Base-by-base conservation (phyloP, 37 sponge, comb jelly and placozoan genomes). In the Axinella damicornis region DNA sequence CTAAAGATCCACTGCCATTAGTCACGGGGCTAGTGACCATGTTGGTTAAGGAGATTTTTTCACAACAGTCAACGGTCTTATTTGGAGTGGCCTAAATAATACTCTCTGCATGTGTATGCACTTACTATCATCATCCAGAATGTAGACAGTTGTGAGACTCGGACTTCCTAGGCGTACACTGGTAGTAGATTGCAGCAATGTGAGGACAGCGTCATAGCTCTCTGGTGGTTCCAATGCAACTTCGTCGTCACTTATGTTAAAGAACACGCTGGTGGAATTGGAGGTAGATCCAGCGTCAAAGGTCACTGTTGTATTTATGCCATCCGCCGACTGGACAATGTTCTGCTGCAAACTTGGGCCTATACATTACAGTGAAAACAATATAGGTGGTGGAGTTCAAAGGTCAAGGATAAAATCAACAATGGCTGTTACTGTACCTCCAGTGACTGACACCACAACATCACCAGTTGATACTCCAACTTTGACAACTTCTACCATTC, bases 61-160 rank as follows among this genome's bases (percentile, higher is more conserved):
- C n/a, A n/a, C n/a, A n/a, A n/a, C n/a, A n/a, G n/a, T n/a, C n/a
- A n/a, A n/a, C n/a, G n/a, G n/a, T n/a, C n/a, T n/a, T n/a, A n/a
- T n/a, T n/a, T n/a, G n/a, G n/a, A n/a, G n/a, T n/a, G n/a, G n/a
- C n/a, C n/a, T n/a, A n/a, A n/a, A n/a, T n/a, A n/a, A n/a, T n/a
- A n/a, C n/a, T n/a, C n/a, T n/a, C n/a, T n/a, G n/a, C 46, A 12
- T 46, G 46, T 9, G 9, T 46, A 46, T n/a, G 46, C 2, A 18
- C 56, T 53, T 58, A 81, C 82, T 71, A 81, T 81, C 82, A 70
- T 81, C 69, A 56, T 81, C 82, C 34, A 81, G 5, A 25, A 81
- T 53, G 38, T 81, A 70, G 70, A 81, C 27, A 2, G 24, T 17
- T 33, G 82, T 81, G 20, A 28, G 11, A 18, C 15, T 21, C 0